Evolutionary conservation across 2,888 invertebrate species (phyloP).

Genomic region (Xiphydria camelus): DNA sequence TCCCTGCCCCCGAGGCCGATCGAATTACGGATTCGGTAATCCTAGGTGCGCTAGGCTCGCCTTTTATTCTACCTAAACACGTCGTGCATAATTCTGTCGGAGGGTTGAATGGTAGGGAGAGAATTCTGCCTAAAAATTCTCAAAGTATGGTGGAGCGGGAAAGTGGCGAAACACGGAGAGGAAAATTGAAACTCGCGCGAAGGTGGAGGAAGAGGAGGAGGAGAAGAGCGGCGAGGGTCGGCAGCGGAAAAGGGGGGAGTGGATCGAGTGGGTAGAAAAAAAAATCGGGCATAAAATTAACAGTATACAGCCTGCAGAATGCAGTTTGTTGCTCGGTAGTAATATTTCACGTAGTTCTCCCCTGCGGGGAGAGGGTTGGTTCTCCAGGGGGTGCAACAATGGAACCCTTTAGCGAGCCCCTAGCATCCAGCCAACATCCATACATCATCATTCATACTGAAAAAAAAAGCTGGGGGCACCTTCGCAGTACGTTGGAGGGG

Average conservation of each 20-base stretch:
- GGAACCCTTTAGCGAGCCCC: slow-evolving; percentile 58
- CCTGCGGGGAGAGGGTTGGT: slow-evolving; percentile 39
- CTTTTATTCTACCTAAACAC: no score
- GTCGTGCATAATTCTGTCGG: no score
- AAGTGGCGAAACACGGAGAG: no score
- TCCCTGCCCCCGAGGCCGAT: slow-evolving; percentile 11
- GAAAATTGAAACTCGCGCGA: no score
- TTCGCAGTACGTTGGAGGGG: slow-evolving; percentile 38
- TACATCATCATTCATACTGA: slow-evolving; percentile 56
- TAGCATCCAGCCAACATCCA: slow-evolving; percentile 55
- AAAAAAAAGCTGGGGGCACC: slow-evolving; percentile 47
- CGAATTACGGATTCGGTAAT: slow-evolving; percentile 25
- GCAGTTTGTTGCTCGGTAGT: slow-evolving; percentile 42
- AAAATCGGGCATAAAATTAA: slow-evolving; percentile 55
- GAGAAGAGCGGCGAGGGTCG: background rate
- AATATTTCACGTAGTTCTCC: slow-evolving; percentile 48
- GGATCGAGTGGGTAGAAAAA: slow-evolving; percentile 31
- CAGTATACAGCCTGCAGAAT: slow-evolving; percentile 48
- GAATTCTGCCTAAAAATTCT: no score
- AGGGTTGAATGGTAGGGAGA: no score
- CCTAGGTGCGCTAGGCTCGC: background rate
- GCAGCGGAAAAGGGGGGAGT: slow-evolving; percentile 16
- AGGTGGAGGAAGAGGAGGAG: background rate
- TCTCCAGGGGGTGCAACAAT: slow-evolving; percentile 50
- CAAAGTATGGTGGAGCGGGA: no score